phyloP scores from a whole-genome alignment of 2,797 vertebrate species.

The Melanotaenia pygmaea region DNA sequence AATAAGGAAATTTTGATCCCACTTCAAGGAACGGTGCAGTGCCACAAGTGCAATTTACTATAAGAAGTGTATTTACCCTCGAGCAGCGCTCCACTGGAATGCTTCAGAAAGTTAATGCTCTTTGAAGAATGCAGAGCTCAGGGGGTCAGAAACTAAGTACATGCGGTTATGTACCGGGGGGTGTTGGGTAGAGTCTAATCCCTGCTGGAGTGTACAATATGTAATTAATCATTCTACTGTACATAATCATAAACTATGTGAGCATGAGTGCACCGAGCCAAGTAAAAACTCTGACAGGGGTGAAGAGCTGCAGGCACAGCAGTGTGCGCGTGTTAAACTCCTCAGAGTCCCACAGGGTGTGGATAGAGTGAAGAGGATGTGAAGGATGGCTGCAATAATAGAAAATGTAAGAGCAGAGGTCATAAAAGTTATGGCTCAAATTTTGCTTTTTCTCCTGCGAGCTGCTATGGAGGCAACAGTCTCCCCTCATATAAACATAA shows the following conservation, averaged over 20 bases:
- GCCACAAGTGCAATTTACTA: background rate
- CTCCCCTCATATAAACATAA: conserved; percentile 53
- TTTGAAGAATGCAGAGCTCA: conserved; percentile 24
- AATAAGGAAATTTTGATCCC: background rate
- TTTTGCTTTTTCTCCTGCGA: conserved; percentile 36
- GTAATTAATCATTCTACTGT: conserved; percentile 68
- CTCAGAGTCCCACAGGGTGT: conserved; percentile 53
- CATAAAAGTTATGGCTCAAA: conserved; percentile 64
- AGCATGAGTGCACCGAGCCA: conserved; percentile 53
- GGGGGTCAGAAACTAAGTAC: background rate
- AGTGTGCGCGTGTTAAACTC: conserved; percentile 55
- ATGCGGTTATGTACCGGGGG: conserved; percentile 26
- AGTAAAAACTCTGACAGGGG: conserved; percentile 55
- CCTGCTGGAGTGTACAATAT: conserved; percentile 51
- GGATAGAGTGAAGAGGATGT: conserved; percentile 50
- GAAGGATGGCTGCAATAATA: conserved; percentile 58
- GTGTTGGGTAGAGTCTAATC: conserved; percentile 28
- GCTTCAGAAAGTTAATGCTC: conserved; percentile 27
- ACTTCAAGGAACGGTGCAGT: background rate
- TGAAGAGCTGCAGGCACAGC: conserved; percentile 54
- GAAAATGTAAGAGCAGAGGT: conserved; percentile 52
- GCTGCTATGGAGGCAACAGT: conserved; percentile 45
- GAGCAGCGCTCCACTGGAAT: conserved; percentile 12
- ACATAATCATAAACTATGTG: conserved; percentile 62
- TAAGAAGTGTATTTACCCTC: conserved; percentile 1